Base-by-base conservation (phyloP, 2,113 vertebrate species). In the Salvelinus alpinus region DNA sequence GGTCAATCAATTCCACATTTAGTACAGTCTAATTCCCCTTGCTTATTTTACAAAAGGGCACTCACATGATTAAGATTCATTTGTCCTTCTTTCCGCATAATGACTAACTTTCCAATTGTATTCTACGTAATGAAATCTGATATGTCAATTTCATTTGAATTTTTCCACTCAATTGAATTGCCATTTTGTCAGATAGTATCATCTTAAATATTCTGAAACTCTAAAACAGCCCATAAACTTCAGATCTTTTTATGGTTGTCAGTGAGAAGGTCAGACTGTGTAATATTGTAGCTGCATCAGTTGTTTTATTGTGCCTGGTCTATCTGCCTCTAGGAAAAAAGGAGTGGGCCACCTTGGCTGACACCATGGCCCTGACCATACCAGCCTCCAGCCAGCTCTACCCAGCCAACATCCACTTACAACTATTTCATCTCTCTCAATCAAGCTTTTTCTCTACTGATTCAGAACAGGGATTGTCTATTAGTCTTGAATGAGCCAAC, bases 251-350 rank as follows among this genome's bases (percentile, higher is more conserved):
- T 78, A 47, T 70, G n/a, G 38, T 34, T 2, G 74, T 34, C 54
- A 38, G 38, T 68, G 65, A 73, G 83, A 86, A 78, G 71, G 76
- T 79, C 83, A 80, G 64, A 77, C 59, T 13, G 67, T 73, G 27
- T 81, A 20, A 74, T 78, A 70, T 20, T 87, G 70, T 78, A 82
- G 81, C 74, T 81, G 64, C 71, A 73, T 77, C 51, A 79, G 70
- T 27, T 48, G 65, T 80, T 87, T 85, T 34, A 80, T 62, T 54
- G 64, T 64, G 78, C 81, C 69, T 72, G 73, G 12, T 38, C 54
- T 65, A 54, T 85, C 78, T 51, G 34, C 70, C 84, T 79, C 44
- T 69, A 82, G 70, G 5, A 51, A 13, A 70, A 48, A 68, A 71
- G n/a, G 67, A 71, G 20, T n/a, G 24, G 65, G 27, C 80, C 66